Evolutionary conservation across 2,113 vertebrate species (phyloP), one percentile per base, ranked within the genome.

Genomic region (Mesoclemmys tuberculata): DNA sequence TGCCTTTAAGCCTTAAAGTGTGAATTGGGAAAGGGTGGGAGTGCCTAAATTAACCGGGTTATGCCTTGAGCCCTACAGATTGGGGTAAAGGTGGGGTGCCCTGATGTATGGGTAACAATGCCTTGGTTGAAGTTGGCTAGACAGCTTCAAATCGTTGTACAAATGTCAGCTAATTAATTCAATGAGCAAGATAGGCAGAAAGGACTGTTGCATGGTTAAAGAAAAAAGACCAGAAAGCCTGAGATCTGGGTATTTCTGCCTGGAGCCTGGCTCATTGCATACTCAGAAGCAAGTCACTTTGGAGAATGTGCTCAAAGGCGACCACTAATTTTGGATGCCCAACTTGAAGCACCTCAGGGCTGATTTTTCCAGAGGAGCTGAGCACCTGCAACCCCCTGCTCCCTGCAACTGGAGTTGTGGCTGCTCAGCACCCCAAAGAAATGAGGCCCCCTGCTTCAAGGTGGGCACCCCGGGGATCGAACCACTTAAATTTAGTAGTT

Each of bases 151-250:
- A 91, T 61, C 58, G 71, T 26, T 87, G 84, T 68, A 86, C 44
- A 94, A 94, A 93, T 89, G 75, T 26, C 48, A 52, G 27, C 31
- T 93, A 92, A 93, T 58, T 92, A 84, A 61, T 52, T 92, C 94
- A 89, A 89, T 54, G 38, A 88, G 64, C n/a, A 46, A 80, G 24
- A 0, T 4, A 82, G 75, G 58, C 35, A 81, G 55, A 3, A 35
- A 88, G 82, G 88, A 19, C 0, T 4, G 41, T 3, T 11, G 75
- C 85, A 56, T 13, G 84, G 48, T 13, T 27, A 75, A 75, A n/a
- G 29, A 52, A 18, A 61, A 9, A 5, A 29, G 14, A 10, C 22
- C 31, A 8, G 0, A 35, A 95, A 35, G 13, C 52, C 35, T 58
- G 29, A 85, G 92, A 93, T 46, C 51, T 0, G 0, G 4, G 38